Base-by-base conservation (phyloP, 2,888 invertebrate genomes). In the Exocentrus adspersus region DNA sequence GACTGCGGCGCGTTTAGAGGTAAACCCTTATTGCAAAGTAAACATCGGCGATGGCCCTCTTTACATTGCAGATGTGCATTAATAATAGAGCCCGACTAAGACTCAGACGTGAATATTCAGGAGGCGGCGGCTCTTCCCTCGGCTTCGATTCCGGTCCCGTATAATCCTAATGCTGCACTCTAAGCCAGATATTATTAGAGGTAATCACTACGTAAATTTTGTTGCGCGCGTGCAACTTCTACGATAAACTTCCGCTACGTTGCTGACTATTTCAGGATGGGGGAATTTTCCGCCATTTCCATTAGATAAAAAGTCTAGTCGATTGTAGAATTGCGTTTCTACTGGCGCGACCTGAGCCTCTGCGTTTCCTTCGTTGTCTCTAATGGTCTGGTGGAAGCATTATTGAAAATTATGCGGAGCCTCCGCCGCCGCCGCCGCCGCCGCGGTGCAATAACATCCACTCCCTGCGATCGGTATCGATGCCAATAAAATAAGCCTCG, bases 61-160 rank as follows among this genome's bases (percentile, higher is more conserved):
- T 77, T 78, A 78, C 75, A 76, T 77, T 78, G 79, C 77, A 78
- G 78, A 79, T 79, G 75, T 76, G 75, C 75, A 75, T 76, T 78
- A 76, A 77, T 74, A 74, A 76, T 69, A 62, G 68, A 75, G 72
- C 71, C 73, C 7, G 3, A 72, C 74, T 71, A 73, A n/a, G 72
- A 71, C 72, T 69, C 67, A 65, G 61, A 65, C 45, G 67, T 73
- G 73, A 73, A 73, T 73, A 73, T 73, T 73, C 73, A 73, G 53
- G 69, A 68, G 63, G 42, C 58, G 14, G 37, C 37, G n/a, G 51
- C 54, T 32, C 60, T 14, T 54, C 53, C 19, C 19, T 43, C 16
- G 65, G 65, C 60, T 53, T 65, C 58, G 61, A 61, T 65, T 61
- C 58, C 52, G 50, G 58, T 53, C 54, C 42, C 17, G 24, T 28